These are phyloP conservation scores for Latheticus oryzae DNA, from an alignment of 2,888 invertebrate genomes.

Conservation along the genomic window DNA sequence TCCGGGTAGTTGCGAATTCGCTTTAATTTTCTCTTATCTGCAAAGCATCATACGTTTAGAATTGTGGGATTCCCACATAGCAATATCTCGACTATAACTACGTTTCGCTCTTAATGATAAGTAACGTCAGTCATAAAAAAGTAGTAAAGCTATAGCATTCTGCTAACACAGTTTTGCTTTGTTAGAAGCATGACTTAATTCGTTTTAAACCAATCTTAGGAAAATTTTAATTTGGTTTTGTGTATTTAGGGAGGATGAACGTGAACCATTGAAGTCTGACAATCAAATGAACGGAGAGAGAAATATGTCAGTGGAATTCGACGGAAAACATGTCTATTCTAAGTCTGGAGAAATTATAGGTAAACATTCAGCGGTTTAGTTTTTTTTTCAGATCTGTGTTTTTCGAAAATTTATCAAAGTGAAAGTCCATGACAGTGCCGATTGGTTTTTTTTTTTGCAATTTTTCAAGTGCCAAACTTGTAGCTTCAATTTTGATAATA, in stretches of 20 bases:
- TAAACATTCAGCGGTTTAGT: slow-evolving; percentile 88
- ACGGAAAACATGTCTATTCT: slow-evolving; percentile 83
- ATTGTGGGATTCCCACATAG: too few species aligned
- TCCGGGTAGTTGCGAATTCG: too few species aligned
- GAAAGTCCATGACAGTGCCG: slow-evolving; percentile 37
- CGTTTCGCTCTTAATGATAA: too few species aligned
- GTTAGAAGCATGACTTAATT: slow-evolving; percentile 8
- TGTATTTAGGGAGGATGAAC: slow-evolving; percentile 72
- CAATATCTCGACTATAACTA: too few species aligned
- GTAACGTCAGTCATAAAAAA: too few species aligned
- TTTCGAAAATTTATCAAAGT: too few species aligned
- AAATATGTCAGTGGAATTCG: slow-evolving; percentile 84
- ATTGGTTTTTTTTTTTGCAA: slow-evolving; percentile 5
- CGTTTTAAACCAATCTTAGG: too few species aligned
- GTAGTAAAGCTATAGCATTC: too few species aligned
- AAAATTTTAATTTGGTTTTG: slow-evolving; percentile 8
- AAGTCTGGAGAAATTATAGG: slow-evolving; percentile 87
- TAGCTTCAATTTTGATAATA: slow-evolving; percentile 32
- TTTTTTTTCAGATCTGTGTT: slow-evolving; percentile 8
- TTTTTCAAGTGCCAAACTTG: slow-evolving; percentile 34
- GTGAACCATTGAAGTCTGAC: slow-evolving; percentile 79
- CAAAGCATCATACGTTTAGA: too few species aligned
- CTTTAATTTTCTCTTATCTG: too few species aligned
- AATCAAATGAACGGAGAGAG: slow-evolving; percentile 73
- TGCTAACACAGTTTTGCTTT: too few species aligned